A percentile compares a stretch with the other conserved stretches of the same genome.
phyloP scores from a whole-genome alignment of 2,888 invertebrate species.

The Melipona bicolor region DNA sequence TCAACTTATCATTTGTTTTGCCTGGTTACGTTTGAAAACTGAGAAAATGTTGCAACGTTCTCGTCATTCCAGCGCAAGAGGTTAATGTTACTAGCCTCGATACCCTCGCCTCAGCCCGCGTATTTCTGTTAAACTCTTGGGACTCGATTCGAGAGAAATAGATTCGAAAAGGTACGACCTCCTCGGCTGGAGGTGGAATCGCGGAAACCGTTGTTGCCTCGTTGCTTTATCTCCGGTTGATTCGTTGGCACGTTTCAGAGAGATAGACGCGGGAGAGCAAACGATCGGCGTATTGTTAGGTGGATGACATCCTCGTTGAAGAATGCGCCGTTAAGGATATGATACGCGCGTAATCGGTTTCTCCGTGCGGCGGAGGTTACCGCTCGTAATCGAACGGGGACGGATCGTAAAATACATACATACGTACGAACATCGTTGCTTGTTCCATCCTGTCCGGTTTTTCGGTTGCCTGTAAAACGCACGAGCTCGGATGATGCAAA shows the following conservation, averaged over 20 bases:
- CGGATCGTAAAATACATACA: background rate
- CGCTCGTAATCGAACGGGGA: slow-evolving; percentile 39
- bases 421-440: too few species aligned
- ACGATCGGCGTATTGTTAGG: slow-evolving; percentile 55
- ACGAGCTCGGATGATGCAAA: background rate
- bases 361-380: slow-evolving; percentile 41
- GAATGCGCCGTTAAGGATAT: slow-evolving; percentile 62
- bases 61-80: too few species aligned
- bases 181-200: background rate
- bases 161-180: too few species aligned
- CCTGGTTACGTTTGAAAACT: too few species aligned
- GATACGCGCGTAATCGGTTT: slow-evolving; percentile 59
- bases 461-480: background rate
- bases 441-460: slow-evolving; percentile 15
- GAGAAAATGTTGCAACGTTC: too few species aligned
- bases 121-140: too few species aligned
- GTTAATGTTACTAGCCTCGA: slow-evolving; percentile 34
- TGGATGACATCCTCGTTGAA: slow-evolving; percentile 62
- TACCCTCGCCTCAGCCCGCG: background rate
- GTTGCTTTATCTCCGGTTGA: background rate
- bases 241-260: background rate
- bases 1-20: too few species aligned
- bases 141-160: too few species aligned
- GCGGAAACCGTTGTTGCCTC: slow-evolving; percentile 16
- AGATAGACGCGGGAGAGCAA: background rate